Base-by-base conservation (phyloP, 2,113 vertebrate species). In the Symphodus melops region DNA sequence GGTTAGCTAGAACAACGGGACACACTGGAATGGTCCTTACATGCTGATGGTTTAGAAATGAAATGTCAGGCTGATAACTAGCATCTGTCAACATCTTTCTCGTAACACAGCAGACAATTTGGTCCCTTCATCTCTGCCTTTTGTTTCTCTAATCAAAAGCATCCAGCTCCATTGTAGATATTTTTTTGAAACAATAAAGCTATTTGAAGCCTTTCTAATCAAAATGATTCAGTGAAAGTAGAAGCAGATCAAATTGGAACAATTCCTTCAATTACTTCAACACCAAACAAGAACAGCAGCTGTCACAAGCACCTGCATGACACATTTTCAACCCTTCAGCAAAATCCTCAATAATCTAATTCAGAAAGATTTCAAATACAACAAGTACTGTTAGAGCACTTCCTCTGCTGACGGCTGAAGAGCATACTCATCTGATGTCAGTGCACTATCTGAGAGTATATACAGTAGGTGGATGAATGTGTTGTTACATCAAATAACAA, bases 141-240 rank as follows among this genome's bases (percentile, higher is more conserved):
- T 33, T 33, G 28, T 33, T 33, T 33, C 28, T 33, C 28, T 33
- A 2, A 33, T 33, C 28, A 33, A 33, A 33, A 6, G 28, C 28
- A 6, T 33, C 4, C 28, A 33, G 28, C 28, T 33, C 28, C 28
- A 33, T 33, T 33, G 28, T 33, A 33, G n/a, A n/a, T n/a, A n/a
- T n/a, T n/a, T n/a, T 36, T 44, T 36, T 23, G 14, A 25, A 69
- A 39, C 46, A 60, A 21, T 23, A 23, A 28, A 14, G n/a, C 21
- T 14, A 9, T 36, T 36, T 12, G 13, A 37, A 13, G 6, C 19
- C 12, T 9, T 46, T 51, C 56, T 16, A 3, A 23, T 36, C n/a
- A 56, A 1, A 36, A 68, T 67, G 42, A 72, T 56, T 82, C 36
- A 23, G 5, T 41, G 17, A 65, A 65, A 23, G 16, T 21, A 37